These are phyloP conservation scores for Magallana gigas DNA, from an alignment of 1,140 invertebrate species.

Conservation along the genomic window DNA sequence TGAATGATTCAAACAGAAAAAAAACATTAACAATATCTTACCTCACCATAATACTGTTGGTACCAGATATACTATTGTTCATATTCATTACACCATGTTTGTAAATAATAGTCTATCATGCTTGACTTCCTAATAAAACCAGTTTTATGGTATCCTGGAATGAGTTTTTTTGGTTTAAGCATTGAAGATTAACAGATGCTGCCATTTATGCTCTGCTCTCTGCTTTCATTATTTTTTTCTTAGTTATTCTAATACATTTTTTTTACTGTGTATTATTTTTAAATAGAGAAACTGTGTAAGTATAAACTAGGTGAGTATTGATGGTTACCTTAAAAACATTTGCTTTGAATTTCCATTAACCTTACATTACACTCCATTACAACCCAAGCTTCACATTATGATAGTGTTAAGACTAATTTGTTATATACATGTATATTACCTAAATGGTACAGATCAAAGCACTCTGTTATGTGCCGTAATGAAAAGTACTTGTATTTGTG, in stretches of 20 bases:
- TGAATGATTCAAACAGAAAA: neutral
- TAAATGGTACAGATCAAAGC: too few relatives aligned
- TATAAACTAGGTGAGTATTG: slow-evolving; percentile 31
- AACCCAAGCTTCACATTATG: neutral
- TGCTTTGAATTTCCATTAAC: slow-evolving; percentile 1
- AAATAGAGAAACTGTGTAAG: slow-evolving; percentile 30
- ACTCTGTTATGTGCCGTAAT: too few relatives aligned
- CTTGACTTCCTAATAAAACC: neutral
- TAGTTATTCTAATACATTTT: neutral
- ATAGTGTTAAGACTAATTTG: neutral
- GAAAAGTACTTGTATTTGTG: too few relatives aligned
- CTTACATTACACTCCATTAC: neutral
- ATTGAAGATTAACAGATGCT: neutral
- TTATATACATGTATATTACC: too few relatives aligned
- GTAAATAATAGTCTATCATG: neutral
- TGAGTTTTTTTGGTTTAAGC: neutral
- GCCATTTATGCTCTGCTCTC: neutral
- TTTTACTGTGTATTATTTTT: neutral
- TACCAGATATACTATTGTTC: neutral
- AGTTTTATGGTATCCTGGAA: neutral
- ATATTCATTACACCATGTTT: neutral
- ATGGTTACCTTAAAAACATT: neutral
- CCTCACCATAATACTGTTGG: neutral
- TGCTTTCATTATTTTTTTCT: neutral
- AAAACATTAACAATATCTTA: neutral